Evolutionary conservation across 1,140 invertebrate genomes (phyloP).

Genomic region (Philopotamus ludificatus): DNA sequence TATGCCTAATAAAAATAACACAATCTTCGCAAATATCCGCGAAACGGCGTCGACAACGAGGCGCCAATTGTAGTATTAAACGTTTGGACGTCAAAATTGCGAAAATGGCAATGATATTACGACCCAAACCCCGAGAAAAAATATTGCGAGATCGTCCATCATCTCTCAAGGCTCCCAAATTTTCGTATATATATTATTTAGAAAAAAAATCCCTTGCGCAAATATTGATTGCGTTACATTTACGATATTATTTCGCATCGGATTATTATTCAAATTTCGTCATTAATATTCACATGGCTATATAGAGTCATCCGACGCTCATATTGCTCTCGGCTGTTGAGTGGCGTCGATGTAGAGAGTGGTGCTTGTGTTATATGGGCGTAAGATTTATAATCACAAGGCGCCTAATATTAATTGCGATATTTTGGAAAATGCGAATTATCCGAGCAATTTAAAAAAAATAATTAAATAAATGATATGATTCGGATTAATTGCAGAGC

Average conservation of each 20-base stretch:
- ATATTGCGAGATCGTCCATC: not conserved
- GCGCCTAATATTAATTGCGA: not conserved
- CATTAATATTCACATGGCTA: conserved; percentile 41
- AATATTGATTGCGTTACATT: too few relatives aligned
- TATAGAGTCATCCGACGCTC: conserved; percentile 39
- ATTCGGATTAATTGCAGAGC: too few relatives aligned
- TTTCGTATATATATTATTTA: not conserved
- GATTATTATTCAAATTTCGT: conserved; percentile 41
- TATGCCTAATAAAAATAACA: conserved; percentile 8
- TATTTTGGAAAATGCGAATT: too few relatives aligned
- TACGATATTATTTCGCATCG: conserved; percentile 41
- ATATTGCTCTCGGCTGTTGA: conserved; percentile 25
- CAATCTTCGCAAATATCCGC: not conserved
- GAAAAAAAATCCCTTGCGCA: too few relatives aligned
- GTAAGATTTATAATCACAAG: not conserved
- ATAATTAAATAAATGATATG: too few relatives aligned
- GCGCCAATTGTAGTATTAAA: not conserved
- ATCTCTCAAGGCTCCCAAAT: too few relatives aligned
- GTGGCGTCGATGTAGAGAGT: not conserved
- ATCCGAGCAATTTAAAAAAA: too few relatives aligned
- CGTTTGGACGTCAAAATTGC: not conserved
- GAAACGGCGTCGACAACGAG: not conserved
- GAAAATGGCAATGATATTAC: not conserved
- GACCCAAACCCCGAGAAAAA: not conserved
- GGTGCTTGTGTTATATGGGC: not conserved